Percentiles rank a stretch among this genome's conserved stretches.
phyloP scores from a whole-genome alignment of 1,140 invertebrate genomes.

The Planococcus citri region DNA sequence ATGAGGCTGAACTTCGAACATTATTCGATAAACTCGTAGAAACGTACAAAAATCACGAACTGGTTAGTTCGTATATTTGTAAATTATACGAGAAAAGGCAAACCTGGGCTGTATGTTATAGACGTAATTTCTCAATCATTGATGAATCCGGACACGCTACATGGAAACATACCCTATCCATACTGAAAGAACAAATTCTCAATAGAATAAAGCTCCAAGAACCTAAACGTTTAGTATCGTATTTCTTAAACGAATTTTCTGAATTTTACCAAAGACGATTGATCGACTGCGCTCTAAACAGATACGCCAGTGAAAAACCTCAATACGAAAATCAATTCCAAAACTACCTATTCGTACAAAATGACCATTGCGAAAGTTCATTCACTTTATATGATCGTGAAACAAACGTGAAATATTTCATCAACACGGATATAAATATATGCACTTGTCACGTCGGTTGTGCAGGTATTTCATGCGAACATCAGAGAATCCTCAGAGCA shows the following conservation, averaged over 20 bases:
- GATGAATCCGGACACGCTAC: neutral
- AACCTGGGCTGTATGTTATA: neutral
- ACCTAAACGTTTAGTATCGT: neutral
- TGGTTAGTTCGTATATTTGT: neutral
- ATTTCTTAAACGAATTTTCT: neutral
- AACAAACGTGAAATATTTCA: neutral
- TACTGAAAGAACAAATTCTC: neutral
- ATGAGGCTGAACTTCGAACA: neutral
- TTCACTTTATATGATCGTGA: neutral
- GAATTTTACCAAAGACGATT: neutral
- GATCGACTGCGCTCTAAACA: neutral
- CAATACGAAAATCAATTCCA: neutral
- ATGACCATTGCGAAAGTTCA: neutral
- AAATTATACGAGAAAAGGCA: neutral
- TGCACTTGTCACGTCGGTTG: neutral
- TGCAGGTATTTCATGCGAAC: neutral
- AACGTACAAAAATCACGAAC: neutral
- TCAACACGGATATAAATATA: neutral
- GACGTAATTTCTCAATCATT: neutral
- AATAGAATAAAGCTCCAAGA: neutral
- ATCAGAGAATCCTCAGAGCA: neutral
- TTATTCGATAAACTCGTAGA: neutral
- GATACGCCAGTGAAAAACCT: neutral
- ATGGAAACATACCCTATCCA: neutral
- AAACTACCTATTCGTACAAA: neutral